These are phyloP conservation scores for Slavum lentiscoides DNA, from an alignment of 2,888 invertebrate genomes.

Conservation along the genomic window DNA sequence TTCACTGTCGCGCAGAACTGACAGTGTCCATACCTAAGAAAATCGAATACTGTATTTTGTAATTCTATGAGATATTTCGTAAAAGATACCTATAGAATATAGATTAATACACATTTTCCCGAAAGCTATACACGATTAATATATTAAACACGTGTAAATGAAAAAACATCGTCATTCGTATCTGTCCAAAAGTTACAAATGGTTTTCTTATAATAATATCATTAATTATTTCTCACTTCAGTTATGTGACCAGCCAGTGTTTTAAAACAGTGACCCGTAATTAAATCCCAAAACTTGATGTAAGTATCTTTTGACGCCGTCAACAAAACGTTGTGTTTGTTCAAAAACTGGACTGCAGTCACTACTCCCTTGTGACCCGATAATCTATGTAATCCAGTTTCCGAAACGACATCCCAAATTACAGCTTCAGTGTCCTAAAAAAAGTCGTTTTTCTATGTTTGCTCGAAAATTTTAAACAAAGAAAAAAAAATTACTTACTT, in stretches of 20 bases:
- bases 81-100: no score
- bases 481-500: constrained; percentile 62
- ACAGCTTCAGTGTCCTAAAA: constrained; percentile 87
- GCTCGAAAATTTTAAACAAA: constrained; percentile 36
- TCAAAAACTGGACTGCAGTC: constrained; percentile 77
- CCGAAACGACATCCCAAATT: constrained; percentile 91
- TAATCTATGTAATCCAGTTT: constrained; percentile 84
- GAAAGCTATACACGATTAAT: no score
- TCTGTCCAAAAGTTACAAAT: no score
- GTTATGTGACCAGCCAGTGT: constrained; percentile 86
- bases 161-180: no score
- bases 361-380: constrained; percentile 89
- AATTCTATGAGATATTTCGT: not conserved
- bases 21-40: constrained; percentile 79
- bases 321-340: constrained; percentile 68
- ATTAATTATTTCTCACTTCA: constrained; percentile 65
- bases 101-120: no score
- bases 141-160: no score
- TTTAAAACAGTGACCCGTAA: constrained; percentile 92
- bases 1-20: constrained; percentile 75
- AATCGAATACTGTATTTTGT: not conserved
- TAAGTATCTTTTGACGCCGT: constrained; percentile 91
- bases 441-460: no score
- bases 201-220: no score
- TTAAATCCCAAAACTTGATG: constrained; percentile 96